Conservation (phyloP, 2,113 vertebrate genomes). For the Pristiophorus japonicus region DNA sequence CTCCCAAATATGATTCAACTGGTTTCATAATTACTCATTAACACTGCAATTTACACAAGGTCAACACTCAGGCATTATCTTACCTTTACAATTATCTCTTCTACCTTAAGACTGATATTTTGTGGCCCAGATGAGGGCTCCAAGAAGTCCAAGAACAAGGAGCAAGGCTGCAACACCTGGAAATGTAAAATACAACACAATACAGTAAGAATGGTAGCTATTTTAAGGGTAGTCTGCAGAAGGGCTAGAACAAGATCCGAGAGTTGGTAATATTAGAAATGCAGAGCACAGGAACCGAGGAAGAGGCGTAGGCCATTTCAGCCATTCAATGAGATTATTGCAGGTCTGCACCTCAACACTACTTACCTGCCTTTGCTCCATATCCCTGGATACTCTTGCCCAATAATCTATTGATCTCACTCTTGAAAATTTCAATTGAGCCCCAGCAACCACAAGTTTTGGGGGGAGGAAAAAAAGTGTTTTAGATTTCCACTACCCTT, state of each 20-base stretch:
- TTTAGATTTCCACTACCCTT: no score
- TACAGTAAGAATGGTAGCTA: not conserved
- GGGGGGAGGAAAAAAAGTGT: no score
- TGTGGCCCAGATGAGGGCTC: constrained; percentile 58
- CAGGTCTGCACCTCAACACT: not conserved
- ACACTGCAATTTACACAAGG: not conserved
- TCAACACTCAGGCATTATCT: constrained; percentile 37
- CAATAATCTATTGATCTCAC: not conserved
- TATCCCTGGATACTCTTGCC: not conserved
- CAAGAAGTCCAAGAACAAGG: constrained; percentile 71
- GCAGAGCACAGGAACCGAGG: not conserved
- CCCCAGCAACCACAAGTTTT: no score
- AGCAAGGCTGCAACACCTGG: constrained; percentile 82
- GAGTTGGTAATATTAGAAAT: not conserved
- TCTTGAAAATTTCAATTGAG: not conserved
- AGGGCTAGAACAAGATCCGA: not conserved
- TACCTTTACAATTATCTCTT: constrained; percentile 84
- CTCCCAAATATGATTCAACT: not conserved
- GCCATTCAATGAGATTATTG: not conserved
- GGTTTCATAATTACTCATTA: not conserved
- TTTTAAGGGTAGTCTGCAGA: not conserved
- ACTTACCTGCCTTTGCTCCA: not conserved
- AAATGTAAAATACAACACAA: constrained; percentile 38
- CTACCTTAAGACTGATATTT: constrained; percentile 63
- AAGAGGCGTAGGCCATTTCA: not conserved